Conservation (phyloP, 1,140 invertebrate genomes). For the Zaprionus africanus region DNA sequence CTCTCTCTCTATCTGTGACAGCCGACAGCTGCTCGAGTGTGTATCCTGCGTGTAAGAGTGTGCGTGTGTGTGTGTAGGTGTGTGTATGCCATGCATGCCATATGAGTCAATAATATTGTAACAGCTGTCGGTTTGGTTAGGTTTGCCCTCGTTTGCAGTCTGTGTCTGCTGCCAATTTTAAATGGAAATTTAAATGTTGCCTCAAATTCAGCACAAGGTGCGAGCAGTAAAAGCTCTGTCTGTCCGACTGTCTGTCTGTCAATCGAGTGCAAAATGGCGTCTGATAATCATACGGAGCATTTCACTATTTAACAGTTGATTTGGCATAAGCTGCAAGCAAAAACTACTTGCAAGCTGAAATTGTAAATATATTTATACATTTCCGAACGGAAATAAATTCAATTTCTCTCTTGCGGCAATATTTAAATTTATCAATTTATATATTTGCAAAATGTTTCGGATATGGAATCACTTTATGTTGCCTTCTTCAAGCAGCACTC, state of each 20-base stretch:
- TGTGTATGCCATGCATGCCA: slow-evolving; percentile 67
- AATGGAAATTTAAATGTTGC: slow-evolving; percentile 75
- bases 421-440: not conserved
- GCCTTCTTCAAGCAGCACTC: not conserved
- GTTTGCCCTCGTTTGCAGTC: slow-evolving; percentile 19
- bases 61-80: slow-evolving; percentile 40
- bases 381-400: not conserved
- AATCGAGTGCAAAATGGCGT: slow-evolving; percentile 48
- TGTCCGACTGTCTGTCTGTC: not conserved
- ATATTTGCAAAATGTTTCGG: not conserved
- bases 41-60: slow-evolving; percentile 18
- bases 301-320: slow-evolving; percentile 70
- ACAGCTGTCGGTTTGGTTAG: slow-evolving; percentile 70
- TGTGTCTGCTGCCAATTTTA: slow-evolving; percentile 55
- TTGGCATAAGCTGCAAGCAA: slow-evolving; percentile 33
- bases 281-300: slow-evolving; percentile 62
- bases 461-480: not conserved
- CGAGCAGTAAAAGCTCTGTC: slow-evolving; percentile 11
- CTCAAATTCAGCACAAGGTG: slow-evolving; percentile 45
- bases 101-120: slow-evolving; percentile 83
- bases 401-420: slow-evolving; percentile 1
- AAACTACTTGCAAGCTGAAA: not conserved
- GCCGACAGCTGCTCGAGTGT: slow-evolving; percentile 41
- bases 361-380: slow-evolving; percentile 14
- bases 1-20: slow-evolving; percentile 15